Conservation (phyloP, 2,113 vertebrate genomes). For the Rhinopomastus cyanomelas region DNA sequence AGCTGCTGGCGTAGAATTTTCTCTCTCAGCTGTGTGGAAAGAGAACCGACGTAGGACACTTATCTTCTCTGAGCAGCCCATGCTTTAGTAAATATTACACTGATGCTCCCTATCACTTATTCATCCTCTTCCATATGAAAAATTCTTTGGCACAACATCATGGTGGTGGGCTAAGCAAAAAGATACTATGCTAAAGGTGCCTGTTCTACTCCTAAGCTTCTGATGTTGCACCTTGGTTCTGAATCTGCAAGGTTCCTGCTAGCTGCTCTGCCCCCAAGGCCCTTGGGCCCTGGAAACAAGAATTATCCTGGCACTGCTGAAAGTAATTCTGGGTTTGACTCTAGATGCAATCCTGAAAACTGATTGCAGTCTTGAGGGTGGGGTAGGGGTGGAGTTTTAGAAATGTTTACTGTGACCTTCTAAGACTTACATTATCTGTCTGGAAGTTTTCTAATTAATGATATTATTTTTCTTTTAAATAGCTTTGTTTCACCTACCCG, state of each 20-base stretch:
- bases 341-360: not conserved
- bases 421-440: conserved; percentile 14
- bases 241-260: not conserved
- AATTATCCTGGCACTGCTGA: not conserved
- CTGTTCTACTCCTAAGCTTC: not conserved
- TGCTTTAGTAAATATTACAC: not conserved
- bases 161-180: not conserved
- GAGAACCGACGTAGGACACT: not conserved
- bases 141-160: not conserved
- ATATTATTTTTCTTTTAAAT: not conserved
- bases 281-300: not conserved
- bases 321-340: not conserved
- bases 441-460: conserved; percentile 14
- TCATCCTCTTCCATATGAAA: not conserved
- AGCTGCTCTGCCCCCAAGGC: not conserved
- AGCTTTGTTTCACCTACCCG: conserved; percentile 26
- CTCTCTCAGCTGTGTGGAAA: not conserved
- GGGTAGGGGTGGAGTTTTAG: not conserved
- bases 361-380: not conserved
- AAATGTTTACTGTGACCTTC: not conserved
- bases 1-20: not conserved
- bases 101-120: not conserved
- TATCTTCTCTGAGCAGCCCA: not conserved
- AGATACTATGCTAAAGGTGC: not conserved
- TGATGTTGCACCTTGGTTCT: not conserved